phyloP scores from a whole-genome alignment of 2,888 invertebrate species.

The Lucinisca nassula region DNA sequence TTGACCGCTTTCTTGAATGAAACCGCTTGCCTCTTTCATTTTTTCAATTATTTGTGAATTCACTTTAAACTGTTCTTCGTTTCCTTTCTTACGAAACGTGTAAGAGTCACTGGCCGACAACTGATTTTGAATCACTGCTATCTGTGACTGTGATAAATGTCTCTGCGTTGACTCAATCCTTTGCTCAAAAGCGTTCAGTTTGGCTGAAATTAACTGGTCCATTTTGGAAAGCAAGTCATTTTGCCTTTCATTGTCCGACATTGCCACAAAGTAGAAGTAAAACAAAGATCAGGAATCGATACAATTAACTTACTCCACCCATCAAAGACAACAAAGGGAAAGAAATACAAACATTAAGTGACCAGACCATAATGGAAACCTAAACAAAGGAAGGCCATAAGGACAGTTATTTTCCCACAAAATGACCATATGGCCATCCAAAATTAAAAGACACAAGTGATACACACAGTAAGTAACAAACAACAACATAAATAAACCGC shows the following conservation, averaged over 20 bases:
- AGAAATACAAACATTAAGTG: no score
- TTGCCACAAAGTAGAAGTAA: no score
- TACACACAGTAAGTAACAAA: no score
- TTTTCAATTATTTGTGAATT: slow-evolving; percentile 17
- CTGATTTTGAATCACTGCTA: not conserved
- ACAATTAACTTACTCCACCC: no score
- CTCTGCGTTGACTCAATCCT: not conserved
- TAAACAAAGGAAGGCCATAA: no score
- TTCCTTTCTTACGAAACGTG: slow-evolving; percentile 26
- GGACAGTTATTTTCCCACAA: no score
- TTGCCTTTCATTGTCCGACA: not conserved
- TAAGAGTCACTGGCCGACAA: not conserved
- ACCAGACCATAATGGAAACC: no score
- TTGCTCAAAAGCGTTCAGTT: not conserved
- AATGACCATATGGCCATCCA: no score
- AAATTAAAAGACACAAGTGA: no score
- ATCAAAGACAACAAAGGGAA: no score
- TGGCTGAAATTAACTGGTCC: not conserved
- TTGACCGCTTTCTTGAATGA: not conserved
- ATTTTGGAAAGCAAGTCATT: not conserved
- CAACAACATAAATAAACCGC: no score
- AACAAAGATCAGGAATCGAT: no score
- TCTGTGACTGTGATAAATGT: not conserved
- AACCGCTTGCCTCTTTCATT: slow-evolving; percentile 12
- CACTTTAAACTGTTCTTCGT: slow-evolving; percentile 38